Conservation (phyloP, 2,797 vertebrate genomes). For the Cyclura pinguis region DNA sequence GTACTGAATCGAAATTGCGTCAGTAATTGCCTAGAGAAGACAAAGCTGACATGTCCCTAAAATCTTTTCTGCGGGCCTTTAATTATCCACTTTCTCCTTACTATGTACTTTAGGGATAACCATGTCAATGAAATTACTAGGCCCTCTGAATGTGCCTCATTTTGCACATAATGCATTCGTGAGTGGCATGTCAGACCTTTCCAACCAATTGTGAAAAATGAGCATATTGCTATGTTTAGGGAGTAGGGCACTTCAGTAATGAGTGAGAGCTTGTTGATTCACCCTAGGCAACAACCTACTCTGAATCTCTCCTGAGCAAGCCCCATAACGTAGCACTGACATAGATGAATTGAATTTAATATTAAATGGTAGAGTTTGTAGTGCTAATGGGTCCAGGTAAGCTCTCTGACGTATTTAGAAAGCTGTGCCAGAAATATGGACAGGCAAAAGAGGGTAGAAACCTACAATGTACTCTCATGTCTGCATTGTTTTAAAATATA, state of each 20-base stretch:
- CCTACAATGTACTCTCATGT: neutral
- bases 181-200: neutral
- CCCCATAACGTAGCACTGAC: neutral
- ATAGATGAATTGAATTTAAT: neutral
- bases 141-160: neutral
- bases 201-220: neutral
- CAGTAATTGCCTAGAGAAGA: constrained; percentile 15
- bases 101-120: neutral
- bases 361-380: neutral
- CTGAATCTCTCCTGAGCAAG: neutral
- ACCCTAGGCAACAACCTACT: neutral
- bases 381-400: neutral
- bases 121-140: neutral
- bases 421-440: neutral
- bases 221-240: neutral
- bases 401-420: neutral
- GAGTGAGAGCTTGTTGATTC: neutral
- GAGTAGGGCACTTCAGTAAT: neutral
- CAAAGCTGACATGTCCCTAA: neutral
- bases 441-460: too few relatives aligned
- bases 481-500: neutral
- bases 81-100: neutral
- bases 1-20: constrained; percentile 3
- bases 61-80: neutral
- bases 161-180: constrained; percentile 16